A percentile compares a stretch with the other conserved stretches of the same genome.
phyloP scores from a whole-genome alignment of 2,113 vertebrate species.

The Oxygymnocypris stewartii region DNA sequence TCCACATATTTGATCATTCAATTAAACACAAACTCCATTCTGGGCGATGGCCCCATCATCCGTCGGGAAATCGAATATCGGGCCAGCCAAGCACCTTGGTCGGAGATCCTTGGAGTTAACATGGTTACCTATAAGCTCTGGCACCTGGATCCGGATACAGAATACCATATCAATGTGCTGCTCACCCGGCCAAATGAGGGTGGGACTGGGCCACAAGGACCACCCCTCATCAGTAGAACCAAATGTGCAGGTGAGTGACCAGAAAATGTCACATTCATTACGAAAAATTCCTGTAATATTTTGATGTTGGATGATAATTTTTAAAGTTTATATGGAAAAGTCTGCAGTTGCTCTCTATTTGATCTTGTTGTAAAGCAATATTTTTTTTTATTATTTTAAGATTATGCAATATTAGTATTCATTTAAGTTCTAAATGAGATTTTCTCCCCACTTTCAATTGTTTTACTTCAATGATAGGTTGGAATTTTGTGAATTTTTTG shows the following conservation, averaged over 20 bases:
- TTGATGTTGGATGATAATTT: background rate
- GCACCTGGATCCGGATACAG: conserved; percentile 95
- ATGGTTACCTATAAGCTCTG: conserved; percentile 96
- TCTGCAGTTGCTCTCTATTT: background rate
- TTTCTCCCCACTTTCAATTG: no score
- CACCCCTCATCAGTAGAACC: conserved; percentile 91
- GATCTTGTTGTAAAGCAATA: background rate
- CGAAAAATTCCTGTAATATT: background rate
- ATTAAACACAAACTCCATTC: conserved; percentile 97
- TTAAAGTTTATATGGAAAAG: background rate
- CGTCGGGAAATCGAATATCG: conserved; percentile 97
- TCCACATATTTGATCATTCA: conserved; percentile 97
- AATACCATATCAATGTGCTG: conserved; percentile 94
- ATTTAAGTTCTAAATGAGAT: no score
- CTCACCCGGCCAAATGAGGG: conserved; percentile 92
- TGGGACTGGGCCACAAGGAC: conserved; percentile 89
- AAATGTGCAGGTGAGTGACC: conserved; percentile 90
- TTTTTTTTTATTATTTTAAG: no score
- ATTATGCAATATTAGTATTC: no score
- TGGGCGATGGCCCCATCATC: conserved; percentile 93
- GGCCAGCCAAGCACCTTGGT: conserved; percentile 90
- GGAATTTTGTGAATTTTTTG: no score
- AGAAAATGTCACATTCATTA: background rate
- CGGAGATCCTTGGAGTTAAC: conserved; percentile 90
- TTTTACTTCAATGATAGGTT: no score